Base-by-base conservation (phyloP, 2,113 vertebrate species). In the Synodontis membranacea region DNA sequence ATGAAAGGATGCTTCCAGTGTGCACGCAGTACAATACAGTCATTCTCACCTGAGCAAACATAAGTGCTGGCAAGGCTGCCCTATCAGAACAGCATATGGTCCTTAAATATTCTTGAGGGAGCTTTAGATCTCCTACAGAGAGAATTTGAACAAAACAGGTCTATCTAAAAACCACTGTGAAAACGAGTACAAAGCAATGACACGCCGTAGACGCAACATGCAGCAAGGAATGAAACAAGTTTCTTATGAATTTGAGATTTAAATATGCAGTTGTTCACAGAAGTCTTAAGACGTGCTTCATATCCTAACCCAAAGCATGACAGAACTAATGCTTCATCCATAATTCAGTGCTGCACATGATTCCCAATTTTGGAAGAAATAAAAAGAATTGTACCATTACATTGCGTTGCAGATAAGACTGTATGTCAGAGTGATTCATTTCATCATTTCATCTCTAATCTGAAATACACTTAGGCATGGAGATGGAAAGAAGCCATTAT, bases 291-390 rank as follows among this genome's bases (percentile, higher is more conserved):
- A 81, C 44, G 54, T 81, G 21, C 46, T 25, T 84, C 46, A 86
- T 80, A 82, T 80, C 37, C 56, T 66, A 82, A 44, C 66, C 76
- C 7, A 68, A 86, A 70, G 39, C 83, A 2, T 39, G 58, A 64
- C 58, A 80, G 52, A 54, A 85, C 80, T 50, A 79, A 70, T 58
- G 34, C 60, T 0, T 14, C 80, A 80, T 87, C 82, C 58, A 86
- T 88, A 84, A 89, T 84, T 89, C 66, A 86, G 46, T 54, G 11
- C 39, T 75, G 42, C 78, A 79, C n/a, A 86, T 58, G n/a, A 50
- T 62, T 80, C 44, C 60, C 23, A 28, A 62, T 83, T 88, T 83
- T 70, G 66, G 72, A 58, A 64, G 52, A 46, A 80, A 88, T 74
- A 74, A 8, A 46, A 84, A 64, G 14, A 74, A 80, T 72, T 70